Percentiles rank a stretch among this genome's conserved stretches.
These are phyloP conservation scores for Drosophila eugracilis DNA, from an alignment of 1,140 invertebrate genomes.

Conservation along the genomic window DNA sequence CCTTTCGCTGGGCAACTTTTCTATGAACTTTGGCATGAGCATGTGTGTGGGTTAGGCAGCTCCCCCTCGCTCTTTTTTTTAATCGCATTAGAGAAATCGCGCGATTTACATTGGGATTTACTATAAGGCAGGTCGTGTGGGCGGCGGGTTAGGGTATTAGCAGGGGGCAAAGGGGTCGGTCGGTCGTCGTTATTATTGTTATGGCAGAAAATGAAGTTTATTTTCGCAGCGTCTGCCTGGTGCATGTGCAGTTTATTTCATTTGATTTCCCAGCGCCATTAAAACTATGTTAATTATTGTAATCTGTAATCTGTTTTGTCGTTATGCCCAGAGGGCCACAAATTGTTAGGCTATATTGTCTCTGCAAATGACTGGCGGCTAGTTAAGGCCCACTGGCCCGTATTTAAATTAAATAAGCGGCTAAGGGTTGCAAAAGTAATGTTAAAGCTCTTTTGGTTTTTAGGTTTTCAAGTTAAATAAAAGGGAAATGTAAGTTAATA, in stretches of 20 bases:
- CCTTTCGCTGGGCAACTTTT: constrained; percentile 25
- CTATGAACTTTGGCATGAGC: constrained; percentile 58
- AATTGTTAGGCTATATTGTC: constrained; percentile 32
- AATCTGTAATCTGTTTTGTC: constrained; percentile 40
- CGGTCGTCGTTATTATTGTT: constrained; percentile 25
- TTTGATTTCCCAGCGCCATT: constrained; percentile 42
- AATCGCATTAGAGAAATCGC: constrained; percentile 57
- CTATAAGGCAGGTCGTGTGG: constrained; percentile 19
- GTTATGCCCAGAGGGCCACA: constrained; percentile 17
- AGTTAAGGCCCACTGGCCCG: constrained; percentile 7
- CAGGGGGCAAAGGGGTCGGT: constrained; percentile 4
- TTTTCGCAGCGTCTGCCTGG: constrained; percentile 5
- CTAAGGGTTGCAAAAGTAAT: too few relatives aligned
- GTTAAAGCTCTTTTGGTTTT: neutral
- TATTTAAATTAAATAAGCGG: constrained; percentile 32
- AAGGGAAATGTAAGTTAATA: too few relatives aligned
- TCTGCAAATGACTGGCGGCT: constrained; percentile 31
- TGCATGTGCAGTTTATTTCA: constrained; percentile 22
- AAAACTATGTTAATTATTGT: constrained; percentile 71
- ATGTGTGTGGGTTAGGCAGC: constrained; percentile 14
- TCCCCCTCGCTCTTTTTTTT: neutral
- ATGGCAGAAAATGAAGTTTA: constrained; percentile 30
- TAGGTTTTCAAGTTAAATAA: too few relatives aligned
- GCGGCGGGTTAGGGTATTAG: neutral
- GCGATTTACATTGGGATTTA: constrained; percentile 50